These are phyloP conservation scores for Tragelaphus buxtoni DNA, from an alignment of 2,113 vertebrate species.

Conservation along the genomic window DNA sequence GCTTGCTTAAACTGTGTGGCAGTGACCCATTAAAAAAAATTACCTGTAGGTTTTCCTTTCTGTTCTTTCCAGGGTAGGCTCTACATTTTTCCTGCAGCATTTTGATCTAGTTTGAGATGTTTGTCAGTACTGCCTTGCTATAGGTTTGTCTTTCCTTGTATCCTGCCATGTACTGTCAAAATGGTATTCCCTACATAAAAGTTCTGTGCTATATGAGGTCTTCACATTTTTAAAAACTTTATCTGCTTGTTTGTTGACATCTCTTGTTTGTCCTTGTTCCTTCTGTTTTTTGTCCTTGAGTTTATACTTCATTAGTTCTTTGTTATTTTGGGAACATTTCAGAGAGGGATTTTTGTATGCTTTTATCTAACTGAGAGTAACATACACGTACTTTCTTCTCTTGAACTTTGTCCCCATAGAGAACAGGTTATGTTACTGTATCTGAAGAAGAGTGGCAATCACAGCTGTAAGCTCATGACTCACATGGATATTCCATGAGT, in stretches of 20 bases:
- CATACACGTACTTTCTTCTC: not conserved
- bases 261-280: not conserved
- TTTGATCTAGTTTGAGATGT: constrained; percentile 4
- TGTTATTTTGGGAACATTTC: constrained; percentile 28
- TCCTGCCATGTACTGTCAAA: not conserved
- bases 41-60: not conserved
- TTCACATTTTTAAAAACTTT: not conserved
- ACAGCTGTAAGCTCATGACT: not conserved
- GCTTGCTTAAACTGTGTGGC: not conserved
- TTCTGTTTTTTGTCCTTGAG: not conserved
- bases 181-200: constrained; percentile 2
- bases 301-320: constrained; percentile 26
- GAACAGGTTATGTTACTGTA: constrained; percentile 18
- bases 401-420: constrained; percentile 2
- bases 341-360: not conserved
- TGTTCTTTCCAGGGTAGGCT: not conserved
- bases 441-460: not conserved
- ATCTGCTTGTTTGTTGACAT: not conserved
- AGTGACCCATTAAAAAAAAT: not conserved
- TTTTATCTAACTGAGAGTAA: constrained; percentile 28
- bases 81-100: not conserved
- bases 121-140: not conserved
- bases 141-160: constrained; percentile 4
- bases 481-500: not conserved
- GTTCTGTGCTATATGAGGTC: not conserved